Conservation (phyloP, 2,888 invertebrate species). For the Coremacera marginata region DNA sequence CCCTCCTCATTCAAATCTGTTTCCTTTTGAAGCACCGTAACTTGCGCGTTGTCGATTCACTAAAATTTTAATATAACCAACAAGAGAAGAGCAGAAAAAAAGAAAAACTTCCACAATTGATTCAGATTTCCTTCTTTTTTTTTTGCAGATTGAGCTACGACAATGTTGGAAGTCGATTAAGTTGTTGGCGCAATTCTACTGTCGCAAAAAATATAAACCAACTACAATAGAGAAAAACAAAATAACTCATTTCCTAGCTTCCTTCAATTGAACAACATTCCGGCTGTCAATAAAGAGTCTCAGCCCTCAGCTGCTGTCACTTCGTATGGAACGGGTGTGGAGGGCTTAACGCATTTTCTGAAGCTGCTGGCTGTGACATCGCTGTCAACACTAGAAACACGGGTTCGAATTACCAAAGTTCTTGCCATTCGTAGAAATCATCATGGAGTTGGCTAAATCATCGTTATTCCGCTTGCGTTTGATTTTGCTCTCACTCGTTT, state of each 20-base stretch:
- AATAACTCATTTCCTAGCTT: slow-evolving; percentile 34
- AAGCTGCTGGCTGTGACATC: slow-evolving; percentile 17
- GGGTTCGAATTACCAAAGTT: slow-evolving; percentile 40
- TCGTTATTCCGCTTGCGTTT: slow-evolving; percentile 27
- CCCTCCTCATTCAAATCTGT: neutral
- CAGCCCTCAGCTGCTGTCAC: neutral
- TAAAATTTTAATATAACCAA: slow-evolving; percentile 33
- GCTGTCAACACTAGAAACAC: slow-evolving; percentile 26
- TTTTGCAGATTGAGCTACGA: neutral
- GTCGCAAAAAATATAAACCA: neutral
- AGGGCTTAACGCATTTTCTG: neutral
- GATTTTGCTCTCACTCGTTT: slow-evolving; percentile 22
- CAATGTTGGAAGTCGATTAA: neutral
- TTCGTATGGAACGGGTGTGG: neutral
- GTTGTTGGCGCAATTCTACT: neutral
- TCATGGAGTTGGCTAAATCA: neutral
- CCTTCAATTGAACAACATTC: slow-evolving; percentile 20
- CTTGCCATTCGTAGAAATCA: neutral
- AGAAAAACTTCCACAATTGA: slow-evolving; percentile 19
- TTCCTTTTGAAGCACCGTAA: neutral
- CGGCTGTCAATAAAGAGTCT: slow-evolving; percentile 20
- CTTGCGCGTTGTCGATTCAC: slow-evolving; percentile 20
- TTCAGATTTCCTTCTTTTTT: neutral
- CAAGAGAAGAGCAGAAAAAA: neutral
- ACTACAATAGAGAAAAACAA: slow-evolving; percentile 19